These are phyloP conservation scores for Pseudomyrmex dendroicus DNA, from an alignment of 1,140 invertebrate genomes.

Conservation along the genomic window DNA sequence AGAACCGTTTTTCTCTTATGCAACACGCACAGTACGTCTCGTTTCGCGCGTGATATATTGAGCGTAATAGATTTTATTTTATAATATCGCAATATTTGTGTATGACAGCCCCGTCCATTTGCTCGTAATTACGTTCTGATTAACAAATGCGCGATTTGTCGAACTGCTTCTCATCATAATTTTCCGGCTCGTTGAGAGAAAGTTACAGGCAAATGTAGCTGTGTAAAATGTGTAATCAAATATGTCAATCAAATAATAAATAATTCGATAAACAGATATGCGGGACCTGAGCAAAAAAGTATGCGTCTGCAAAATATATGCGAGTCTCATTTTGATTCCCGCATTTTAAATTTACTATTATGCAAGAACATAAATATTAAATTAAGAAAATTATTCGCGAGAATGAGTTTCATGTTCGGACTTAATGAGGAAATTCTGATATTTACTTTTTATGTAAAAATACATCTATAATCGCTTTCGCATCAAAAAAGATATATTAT, in stretches of 20 bases:
- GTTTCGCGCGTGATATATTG: slow-evolving; percentile 59
- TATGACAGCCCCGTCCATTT: slow-evolving; percentile 32
- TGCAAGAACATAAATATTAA: neutral
- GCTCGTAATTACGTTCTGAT: slow-evolving; percentile 38
- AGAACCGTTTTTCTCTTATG: slow-evolving; percentile 52
- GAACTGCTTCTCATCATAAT: slow-evolving; percentile 32
- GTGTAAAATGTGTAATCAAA: slow-evolving; percentile 12
- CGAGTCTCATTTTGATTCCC: neutral
- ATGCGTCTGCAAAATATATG: slow-evolving; percentile 13
- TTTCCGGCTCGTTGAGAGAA: slow-evolving; percentile 21
- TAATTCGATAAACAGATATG: slow-evolving; percentile 23
- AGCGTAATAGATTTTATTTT: slow-evolving; percentile 61
- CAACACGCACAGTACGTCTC: slow-evolving; percentile 42
- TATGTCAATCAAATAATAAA: slow-evolving; percentile 15
- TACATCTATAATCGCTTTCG: neutral
- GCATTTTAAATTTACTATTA: neutral
- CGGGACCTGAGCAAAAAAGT: neutral
- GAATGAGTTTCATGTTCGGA: neutral
- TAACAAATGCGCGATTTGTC: slow-evolving; percentile 20
- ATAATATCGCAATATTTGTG: slow-evolving; percentile 38
- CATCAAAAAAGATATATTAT: neutral
- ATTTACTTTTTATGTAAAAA: neutral
- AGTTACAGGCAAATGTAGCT: slow-evolving; percentile 15
- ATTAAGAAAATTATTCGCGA: neutral
- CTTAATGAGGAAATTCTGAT: neutral